phyloP scores from a whole-genome alignment of 1,140 invertebrate genomes.

The Dendrolimus punctatus region DNA sequence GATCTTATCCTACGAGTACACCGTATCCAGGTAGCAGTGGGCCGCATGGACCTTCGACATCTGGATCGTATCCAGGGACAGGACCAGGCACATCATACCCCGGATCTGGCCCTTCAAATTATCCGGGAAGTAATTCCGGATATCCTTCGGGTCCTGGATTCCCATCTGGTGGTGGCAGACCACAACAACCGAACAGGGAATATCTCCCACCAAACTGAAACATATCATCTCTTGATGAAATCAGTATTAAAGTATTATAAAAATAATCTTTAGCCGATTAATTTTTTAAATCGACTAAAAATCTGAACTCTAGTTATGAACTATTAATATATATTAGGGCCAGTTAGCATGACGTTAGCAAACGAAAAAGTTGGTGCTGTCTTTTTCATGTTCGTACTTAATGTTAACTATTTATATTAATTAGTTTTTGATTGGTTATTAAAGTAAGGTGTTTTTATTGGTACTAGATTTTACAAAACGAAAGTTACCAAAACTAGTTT shows the following conservation, averaged over 20 bases:
- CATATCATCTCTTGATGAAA: background rate
- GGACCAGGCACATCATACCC: conserved; percentile 36
- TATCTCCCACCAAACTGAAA: conserved; percentile 71
- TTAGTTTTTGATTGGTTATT: too few species aligned
- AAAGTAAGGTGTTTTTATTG: background rate
- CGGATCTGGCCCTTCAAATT: conserved; percentile 21
- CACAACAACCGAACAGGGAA: conserved; percentile 70
- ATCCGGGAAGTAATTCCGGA: conserved; percentile 35
- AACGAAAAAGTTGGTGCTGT: conserved; percentile 51
- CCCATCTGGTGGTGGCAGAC: conserved; percentile 32
- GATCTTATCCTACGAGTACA: conserved; percentile 7
- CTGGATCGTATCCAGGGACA: conserved; percentile 72
- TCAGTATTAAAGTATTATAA: background rate
- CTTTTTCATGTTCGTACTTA: conserved; percentile 8
- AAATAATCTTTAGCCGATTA: background rate
- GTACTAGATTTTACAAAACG: conserved; percentile 10
- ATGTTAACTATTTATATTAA: background rate
- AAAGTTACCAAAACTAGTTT: conserved; percentile 50
- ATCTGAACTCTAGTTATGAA: background rate
- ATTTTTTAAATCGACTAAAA: conserved; percentile 1
- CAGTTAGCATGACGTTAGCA: conserved; percentile 34
- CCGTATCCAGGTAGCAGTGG: conserved; percentile 9
- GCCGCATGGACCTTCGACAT: conserved; percentile 67
- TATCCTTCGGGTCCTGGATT: conserved; percentile 59
- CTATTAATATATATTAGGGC: conserved; percentile 8